Percentiles rank a stretch among this genome's conserved stretches.
These are phyloP conservation scores for Tragelaphus scriptus DNA, from an alignment of 2,113 vertebrate species.

Conservation along the genomic window DNA sequence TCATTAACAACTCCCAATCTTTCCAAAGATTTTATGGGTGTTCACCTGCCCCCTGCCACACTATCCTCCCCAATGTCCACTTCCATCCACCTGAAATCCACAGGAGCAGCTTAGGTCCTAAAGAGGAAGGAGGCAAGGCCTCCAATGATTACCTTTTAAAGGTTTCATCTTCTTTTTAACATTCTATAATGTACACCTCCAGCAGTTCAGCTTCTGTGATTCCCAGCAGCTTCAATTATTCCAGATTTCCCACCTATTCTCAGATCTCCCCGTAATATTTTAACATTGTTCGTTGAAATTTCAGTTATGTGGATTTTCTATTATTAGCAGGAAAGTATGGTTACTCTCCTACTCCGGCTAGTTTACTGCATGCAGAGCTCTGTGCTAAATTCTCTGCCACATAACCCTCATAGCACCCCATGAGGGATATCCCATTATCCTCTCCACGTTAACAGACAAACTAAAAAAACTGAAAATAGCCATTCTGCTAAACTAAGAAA, in stretches of 20 bases:
- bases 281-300: neutral
- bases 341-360: neutral
- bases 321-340: neutral
- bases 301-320: neutral
- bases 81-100: neutral
- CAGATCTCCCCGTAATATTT: neutral
- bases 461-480: neutral
- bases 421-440: neutral
- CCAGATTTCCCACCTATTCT: neutral
- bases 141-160: neutral
- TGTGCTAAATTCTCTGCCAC: neutral
- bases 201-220: neutral
- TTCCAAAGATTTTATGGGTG: neutral
- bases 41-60: neutral
- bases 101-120: neutral
- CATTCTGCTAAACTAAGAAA: neutral
- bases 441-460: neutral
- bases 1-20: neutral
- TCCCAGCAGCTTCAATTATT: neutral
- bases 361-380: neutral
- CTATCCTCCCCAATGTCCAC: neutral
- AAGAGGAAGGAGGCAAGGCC: neutral
- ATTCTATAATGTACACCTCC: neutral
- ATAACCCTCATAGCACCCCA: neutral
- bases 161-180: neutral